phyloP scores from a whole-genome alignment of 1,140 invertebrate genomes.

The Eubasilissa regina region DNA sequence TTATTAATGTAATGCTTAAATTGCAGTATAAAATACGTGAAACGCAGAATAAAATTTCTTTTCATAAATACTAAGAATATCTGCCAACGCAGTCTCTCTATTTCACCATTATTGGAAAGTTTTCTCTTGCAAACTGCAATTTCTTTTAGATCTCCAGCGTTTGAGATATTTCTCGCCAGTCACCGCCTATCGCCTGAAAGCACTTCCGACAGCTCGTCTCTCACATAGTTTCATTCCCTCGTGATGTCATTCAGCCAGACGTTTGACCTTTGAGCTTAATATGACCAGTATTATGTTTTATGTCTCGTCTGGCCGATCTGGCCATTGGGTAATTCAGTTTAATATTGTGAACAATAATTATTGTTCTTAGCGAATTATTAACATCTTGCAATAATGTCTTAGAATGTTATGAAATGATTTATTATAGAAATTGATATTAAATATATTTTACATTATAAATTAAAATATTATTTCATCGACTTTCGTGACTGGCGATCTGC shows the following conservation, averaged over 20 bases:
- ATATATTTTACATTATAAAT: too few species aligned
- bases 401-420: too few species aligned
- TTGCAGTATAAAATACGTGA: too few species aligned
- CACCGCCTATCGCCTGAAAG: background rate
- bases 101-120: conserved; percentile 1
- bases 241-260: background rate
- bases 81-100: background rate
- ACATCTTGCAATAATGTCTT: too few species aligned
- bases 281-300: conserved; percentile 3
- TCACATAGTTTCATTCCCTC: background rate
- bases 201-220: background rate
- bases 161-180: background rate
- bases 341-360: too few species aligned
- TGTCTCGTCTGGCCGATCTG: background rate
- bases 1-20: too few species aligned
- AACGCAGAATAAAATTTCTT: too few species aligned
- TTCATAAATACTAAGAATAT: background rate
- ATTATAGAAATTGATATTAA: too few species aligned
- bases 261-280: conserved; percentile 8
- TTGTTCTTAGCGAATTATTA: too few species aligned
- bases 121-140: background rate
- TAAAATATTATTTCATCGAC: too few species aligned
- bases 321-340: background rate
- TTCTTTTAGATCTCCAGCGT: background rate
- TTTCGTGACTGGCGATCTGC: too few species aligned